Conservation (phyloP, 2,113 vertebrate species). For the Hiodon tergisus region DNA sequence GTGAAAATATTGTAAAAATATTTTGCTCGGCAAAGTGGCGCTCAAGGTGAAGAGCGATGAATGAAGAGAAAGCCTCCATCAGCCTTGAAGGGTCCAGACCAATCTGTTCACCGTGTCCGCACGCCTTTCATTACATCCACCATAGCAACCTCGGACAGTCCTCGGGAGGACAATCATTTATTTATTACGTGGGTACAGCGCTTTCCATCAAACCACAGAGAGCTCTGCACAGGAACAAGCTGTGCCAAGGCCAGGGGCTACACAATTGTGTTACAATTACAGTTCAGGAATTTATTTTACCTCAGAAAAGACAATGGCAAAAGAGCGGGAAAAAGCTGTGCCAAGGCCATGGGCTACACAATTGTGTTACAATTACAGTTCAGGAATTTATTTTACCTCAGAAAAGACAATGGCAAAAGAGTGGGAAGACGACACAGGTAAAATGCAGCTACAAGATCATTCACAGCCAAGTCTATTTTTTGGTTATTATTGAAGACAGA, state of each 20-base stretch:
- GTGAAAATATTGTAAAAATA: neutral
- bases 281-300: too few relatives aligned
- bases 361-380: too few relatives aligned
- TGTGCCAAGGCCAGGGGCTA: too few relatives aligned
- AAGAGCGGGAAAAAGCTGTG: too few relatives aligned
- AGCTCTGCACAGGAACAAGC: too few relatives aligned
- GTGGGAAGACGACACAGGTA: neutral
- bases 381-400: neutral
- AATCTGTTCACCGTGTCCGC: neutral
- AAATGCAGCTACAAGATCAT: neutral
- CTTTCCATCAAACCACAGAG: neutral
- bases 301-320: too few relatives aligned
- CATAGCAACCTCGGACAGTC: too few relatives aligned
- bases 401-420: too few relatives aligned
- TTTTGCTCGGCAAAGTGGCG: neutral
- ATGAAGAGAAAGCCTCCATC: neutral
- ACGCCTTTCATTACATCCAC: neutral
- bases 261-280: too few relatives aligned
- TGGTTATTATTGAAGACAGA: conserved; percentile 27
- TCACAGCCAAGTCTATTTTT: neutral
- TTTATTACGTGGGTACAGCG: neutral
- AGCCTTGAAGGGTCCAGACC: neutral
- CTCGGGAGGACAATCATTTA: neutral
- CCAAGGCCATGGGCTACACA: too few relatives aligned
- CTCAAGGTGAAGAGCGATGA: conserved; percentile 2